Evolutionary conservation across 2,113 vertebrate genomes (phyloP).

Genomic region (Theropithecus gelada): DNA sequence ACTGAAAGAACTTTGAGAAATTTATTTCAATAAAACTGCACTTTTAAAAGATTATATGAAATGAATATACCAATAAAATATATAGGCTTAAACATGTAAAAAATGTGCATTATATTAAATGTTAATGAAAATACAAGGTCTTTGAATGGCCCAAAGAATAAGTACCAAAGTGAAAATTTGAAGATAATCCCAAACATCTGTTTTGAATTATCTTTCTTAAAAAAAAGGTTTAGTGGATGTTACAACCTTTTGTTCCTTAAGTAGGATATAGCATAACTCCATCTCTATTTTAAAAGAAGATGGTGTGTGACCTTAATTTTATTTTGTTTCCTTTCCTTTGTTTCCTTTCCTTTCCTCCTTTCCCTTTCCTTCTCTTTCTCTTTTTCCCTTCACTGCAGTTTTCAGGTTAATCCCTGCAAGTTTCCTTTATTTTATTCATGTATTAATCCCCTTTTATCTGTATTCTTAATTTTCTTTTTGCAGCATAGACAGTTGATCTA

Average conservation of each 20-base stretch:
- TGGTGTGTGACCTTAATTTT: neutral
- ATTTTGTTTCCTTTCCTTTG: neutral
- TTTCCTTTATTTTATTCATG: neutral
- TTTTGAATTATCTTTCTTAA: slow-evolving; percentile 43
- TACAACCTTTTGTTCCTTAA: slow-evolving; percentile 36
- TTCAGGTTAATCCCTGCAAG: neutral
- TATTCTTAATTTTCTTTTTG: neutral
- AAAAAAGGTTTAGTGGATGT: slow-evolving; percentile 16
- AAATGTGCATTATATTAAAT: slow-evolving; percentile 28
- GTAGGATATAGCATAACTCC: neutral
- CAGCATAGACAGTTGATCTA: neutral
- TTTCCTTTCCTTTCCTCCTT: too few species aligned
- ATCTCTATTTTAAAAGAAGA: neutral
- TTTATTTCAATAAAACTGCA: neutral
- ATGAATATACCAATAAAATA: neutral
- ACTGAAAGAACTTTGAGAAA: neutral
- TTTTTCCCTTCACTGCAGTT: neutral
- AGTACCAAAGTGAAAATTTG: slow-evolving; percentile 55
- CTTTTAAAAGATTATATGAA: slow-evolving; percentile 17
- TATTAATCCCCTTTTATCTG: neutral
- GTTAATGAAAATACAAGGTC: slow-evolving; percentile 39
- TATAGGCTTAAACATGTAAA: neutral
- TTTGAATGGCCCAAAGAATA: neutral
- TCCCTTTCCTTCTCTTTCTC: neutral
- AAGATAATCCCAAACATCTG: slow-evolving; percentile 53